These are phyloP conservation scores for Ptychobarbus kaznakovi DNA, from an alignment of 2,797 vertebrate species.

Conservation along the genomic window DNA sequence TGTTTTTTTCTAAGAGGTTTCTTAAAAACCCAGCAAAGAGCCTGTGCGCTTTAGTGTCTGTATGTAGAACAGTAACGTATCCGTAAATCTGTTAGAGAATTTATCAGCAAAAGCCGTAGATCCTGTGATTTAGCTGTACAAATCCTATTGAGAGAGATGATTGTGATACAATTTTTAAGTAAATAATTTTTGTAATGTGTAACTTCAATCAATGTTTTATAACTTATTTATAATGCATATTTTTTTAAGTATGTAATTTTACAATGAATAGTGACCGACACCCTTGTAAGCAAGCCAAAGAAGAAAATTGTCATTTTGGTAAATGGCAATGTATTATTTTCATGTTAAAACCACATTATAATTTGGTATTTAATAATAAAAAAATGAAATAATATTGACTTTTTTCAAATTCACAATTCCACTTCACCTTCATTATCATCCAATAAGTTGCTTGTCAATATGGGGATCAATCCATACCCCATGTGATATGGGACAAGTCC, in stretches of 20 bases:
- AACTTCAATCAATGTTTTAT: neutral
- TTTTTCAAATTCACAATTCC: neutral
- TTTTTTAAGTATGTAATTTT: neutral
- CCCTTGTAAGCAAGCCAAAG: neutral
- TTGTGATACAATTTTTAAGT: neutral
- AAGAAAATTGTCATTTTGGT: neutral
- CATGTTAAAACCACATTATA: neutral
- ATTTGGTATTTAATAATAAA: neutral
- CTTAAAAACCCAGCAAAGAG: conserved; percentile 12
- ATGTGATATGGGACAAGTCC: neutral
- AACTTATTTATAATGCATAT: neutral
- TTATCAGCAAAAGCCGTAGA: conserved; percentile 44
- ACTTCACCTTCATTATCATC: neutral
- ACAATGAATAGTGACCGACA: neutral
- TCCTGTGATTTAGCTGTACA: conserved; percentile 17
- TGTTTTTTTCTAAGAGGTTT: conserved; percentile 25
- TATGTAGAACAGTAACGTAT: conserved; percentile 31
- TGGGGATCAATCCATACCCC: neutral
- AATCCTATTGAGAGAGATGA: conserved; percentile 4
- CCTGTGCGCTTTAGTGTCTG: neutral
- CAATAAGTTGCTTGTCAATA: neutral
- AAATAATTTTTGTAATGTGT: neutral
- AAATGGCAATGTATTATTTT: neutral
- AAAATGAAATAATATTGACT: neutral
- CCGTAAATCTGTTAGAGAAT: conserved; percentile 37